These are phyloP conservation scores for Stegodyphus mimosarum DNA, from an alignment of 1,140 invertebrate species.

Conservation along the genomic window DNA sequence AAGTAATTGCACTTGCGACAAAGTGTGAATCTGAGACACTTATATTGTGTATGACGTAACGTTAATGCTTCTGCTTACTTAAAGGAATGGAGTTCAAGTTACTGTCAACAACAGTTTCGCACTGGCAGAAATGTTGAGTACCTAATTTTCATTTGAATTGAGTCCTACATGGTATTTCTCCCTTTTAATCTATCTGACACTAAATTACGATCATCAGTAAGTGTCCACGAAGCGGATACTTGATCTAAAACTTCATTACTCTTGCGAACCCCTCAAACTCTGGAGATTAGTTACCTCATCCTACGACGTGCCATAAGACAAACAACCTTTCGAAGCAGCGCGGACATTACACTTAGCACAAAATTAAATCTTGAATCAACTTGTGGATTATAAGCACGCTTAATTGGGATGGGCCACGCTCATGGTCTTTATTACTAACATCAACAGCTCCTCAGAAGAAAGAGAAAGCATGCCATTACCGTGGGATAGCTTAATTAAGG, in stretches of 20 bases:
- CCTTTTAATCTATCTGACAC: neutral
- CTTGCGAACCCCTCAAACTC: neutral
- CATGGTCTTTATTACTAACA: conserved; percentile 34
- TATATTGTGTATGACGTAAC: too few relatives aligned
- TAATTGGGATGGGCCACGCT: neutral
- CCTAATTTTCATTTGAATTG: too few relatives aligned
- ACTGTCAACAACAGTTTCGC: too few relatives aligned
- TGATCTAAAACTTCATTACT: neutral
- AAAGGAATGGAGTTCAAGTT: too few relatives aligned
- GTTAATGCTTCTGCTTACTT: too few relatives aligned
- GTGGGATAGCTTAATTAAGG: too few relatives aligned
- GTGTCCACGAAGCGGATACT: neutral
- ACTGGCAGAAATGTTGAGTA: too few relatives aligned
- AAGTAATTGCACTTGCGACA: too few relatives aligned
- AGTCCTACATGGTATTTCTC: neutral
- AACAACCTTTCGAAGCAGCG: too few relatives aligned
- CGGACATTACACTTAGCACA: neutral
- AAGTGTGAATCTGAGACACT: too few relatives aligned
- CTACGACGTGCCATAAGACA: neutral
- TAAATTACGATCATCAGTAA: too few relatives aligned
- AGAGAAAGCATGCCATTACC: neutral
- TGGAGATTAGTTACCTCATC: neutral
- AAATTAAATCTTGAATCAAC: conserved; percentile 46
- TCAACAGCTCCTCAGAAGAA: neutral
- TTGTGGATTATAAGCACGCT: conserved; percentile 10